These are phyloP conservation scores for Drosophila maculinotata DNA, from an alignment of 2,888 invertebrate species.

Conservation along the genomic window DNA sequence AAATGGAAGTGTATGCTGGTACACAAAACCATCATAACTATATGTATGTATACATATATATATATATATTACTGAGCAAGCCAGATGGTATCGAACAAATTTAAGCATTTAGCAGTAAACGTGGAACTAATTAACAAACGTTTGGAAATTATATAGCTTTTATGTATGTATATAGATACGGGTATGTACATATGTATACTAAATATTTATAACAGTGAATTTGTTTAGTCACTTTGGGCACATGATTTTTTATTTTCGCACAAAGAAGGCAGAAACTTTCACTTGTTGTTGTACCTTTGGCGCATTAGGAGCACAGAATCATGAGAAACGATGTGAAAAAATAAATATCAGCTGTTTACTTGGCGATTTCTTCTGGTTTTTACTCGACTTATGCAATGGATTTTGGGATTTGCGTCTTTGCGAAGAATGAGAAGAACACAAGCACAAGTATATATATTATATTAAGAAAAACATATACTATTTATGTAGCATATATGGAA, in stretches of 20 bases:
- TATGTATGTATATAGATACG: neutral
- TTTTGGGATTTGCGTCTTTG: slow-evolving; percentile 76
- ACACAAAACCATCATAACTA: slow-evolving; percentile 4
- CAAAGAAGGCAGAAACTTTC: slow-evolving; percentile 56
- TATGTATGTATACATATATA: neutral
- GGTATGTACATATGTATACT: neutral
- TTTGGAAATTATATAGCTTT: slow-evolving; percentile 36
- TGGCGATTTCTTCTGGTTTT: slow-evolving; percentile 43
- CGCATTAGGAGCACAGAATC: slow-evolving; percentile 47
- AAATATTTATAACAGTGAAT: slow-evolving; percentile 3
- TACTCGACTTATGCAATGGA: slow-evolving; percentile 70
- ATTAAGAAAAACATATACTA: slow-evolving; percentile 6
- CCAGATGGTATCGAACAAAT: slow-evolving; percentile 5
- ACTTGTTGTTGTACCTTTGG: slow-evolving; percentile 56
- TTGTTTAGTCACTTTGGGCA: slow-evolving; percentile 42
- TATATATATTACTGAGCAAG: slow-evolving; percentile 1
- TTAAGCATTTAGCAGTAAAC: slow-evolving; percentile 16
- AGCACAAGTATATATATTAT: slow-evolving; percentile 19
- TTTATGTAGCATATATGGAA: slow-evolving; percentile 18
- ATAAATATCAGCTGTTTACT: slow-evolving; percentile 60
- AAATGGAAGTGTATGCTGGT: slow-evolving; percentile 12
- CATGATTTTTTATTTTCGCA: slow-evolving; percentile 32
- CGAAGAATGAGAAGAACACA: slow-evolving; percentile 46
- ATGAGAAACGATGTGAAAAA: slow-evolving; percentile 18
- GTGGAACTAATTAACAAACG: slow-evolving; percentile 63